Base-by-base conservation (phyloP, 2,113 vertebrate genomes). In the Erythrolamprus reginae region DNA sequence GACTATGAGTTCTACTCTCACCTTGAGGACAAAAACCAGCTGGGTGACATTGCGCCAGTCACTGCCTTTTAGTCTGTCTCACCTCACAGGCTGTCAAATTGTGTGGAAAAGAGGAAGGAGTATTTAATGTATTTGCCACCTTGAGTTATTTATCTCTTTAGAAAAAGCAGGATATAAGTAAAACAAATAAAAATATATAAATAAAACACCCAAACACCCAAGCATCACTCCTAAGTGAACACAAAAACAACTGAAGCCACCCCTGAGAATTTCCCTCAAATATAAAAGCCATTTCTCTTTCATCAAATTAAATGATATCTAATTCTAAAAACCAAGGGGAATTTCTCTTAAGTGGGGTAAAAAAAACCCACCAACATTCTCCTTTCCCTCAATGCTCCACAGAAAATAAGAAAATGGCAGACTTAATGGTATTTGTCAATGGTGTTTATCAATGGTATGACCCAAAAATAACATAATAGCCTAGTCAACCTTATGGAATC, bases 371-470 rank as follows among this genome's bases (percentile, higher is more conserved):
- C n/a, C n/a, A n/a, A n/a, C 1, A 2, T 0, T 28, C 8, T 85
- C 26, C 26, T n/a, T 52, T 19, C 10, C 23, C 23, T 58, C 10
- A 58, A 42, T 28, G 1, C 23, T 26, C 13, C 28, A 1, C 50
- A 33, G 10, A 38, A 88, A 82, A 82, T 42, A 24, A 53, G 21
- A 48, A 70, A 6, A 0, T 88, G 55, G 23, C 38, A 19, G 8
- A 24, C 19, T 15, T 6, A 89, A 42, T 84, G n/a, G 6, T 5
- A 10, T 23, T 84, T 24, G 56, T 24, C 5, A 19, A 58, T 28
- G 0, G 6, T 5, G 17, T 23, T 84, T 24, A 83, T 24, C 5
- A 19, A 58, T 28, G 0, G 0, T 82, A 3, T 3, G 9, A 2
- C 10, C n/a, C 33, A 38, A 77, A 38, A 77, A 77, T 17, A 38